Base-by-base conservation (phyloP, 2,888 invertebrate genomes). In the Drosophila fungiperda region DNA sequence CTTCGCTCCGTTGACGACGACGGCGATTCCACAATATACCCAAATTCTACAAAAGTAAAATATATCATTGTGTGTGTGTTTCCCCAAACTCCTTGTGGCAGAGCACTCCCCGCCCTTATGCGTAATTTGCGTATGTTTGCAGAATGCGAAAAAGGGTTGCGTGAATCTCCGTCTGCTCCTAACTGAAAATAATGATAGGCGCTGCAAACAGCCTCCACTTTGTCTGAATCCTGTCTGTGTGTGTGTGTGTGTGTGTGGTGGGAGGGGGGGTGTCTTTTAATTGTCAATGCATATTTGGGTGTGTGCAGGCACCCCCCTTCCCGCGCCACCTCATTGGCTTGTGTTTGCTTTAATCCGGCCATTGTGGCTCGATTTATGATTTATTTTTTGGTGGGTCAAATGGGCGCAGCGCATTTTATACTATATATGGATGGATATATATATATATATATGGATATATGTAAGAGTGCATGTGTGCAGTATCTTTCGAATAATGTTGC, bases 291-390 rank as follows among this genome's bases (percentile, higher is more conserved):
- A 85, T 87, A 75, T 87, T 85, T 82, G 79, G 71, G 53, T 61
- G 72, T 48, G 35, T 48, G 35, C 9, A 23, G 50, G 32, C 36
- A 35, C 12, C 11, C 12, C 20, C 23, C 20, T 12, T 11, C 38
- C 26, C 64, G 40, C n/a, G 11, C 40, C 26, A 6, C 11, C 36
- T 17, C 45, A 54, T 61, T 49, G 79, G 49, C 70, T 80, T 57
- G 55, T 57, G 84, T 85, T 85, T 85, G 87, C 66, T 57, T 67
- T 73, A 45, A 59, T 57, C 49, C 64, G 64, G 54, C 65, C 74
- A 85, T 87, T 84, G 87, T 84, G 81, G 67, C 83, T 79, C 79
- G 77, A 85, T 85, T 85, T 85, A 85, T 85, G 84, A 85, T 85
- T 85, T 85, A 83, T 85, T 85, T 85, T 86, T 74, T 68, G 76